Conservation (phyloP, 2,888 invertebrate species). For the Chrysomela aeneicollis region DNA sequence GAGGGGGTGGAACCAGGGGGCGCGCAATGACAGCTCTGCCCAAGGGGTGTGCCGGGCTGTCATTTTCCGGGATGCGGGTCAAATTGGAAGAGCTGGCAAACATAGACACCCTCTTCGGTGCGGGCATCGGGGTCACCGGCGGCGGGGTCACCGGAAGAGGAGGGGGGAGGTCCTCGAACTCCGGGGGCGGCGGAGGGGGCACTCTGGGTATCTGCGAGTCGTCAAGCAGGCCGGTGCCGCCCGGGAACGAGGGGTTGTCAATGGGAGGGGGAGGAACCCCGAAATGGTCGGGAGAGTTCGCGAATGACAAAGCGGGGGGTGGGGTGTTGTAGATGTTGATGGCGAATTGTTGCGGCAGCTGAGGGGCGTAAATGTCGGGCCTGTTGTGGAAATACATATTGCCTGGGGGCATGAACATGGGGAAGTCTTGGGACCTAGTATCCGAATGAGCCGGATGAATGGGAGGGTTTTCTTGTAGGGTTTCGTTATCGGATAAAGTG, state of each 20-base stretch:
- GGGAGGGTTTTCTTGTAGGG: background rate
- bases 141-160: slow-evolving; percentile 44
- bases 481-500: slow-evolving; percentile 12
- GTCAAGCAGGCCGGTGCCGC: slow-evolving; percentile 33
- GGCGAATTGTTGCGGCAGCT: slow-evolving; percentile 42
- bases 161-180: slow-evolving; percentile 36
- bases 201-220: slow-evolving; percentile 44
- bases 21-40: slow-evolving; percentile 21
- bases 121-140: slow-evolving; percentile 25
- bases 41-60: background rate
- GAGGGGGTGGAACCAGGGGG: slow-evolving; percentile 35
- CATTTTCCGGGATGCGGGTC: background rate
- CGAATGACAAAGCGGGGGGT: slow-evolving; percentile 27
- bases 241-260: slow-evolving; percentile 10
- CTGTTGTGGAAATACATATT: slow-evolving; percentile 28
- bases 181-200: slow-evolving; percentile 46
- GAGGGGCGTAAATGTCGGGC: slow-evolving; percentile 29
- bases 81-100: background rate
- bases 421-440: slow-evolving; percentile 16
- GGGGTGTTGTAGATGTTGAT: slow-evolving; percentile 47
- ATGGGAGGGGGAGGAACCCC: slow-evolving; percentile 21
- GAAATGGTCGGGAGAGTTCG: slow-evolving; percentile 13
- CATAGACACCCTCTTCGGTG: background rate
- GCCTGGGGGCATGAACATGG: slow-evolving; percentile 28
- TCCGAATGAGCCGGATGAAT: slow-evolving; percentile 1